These are phyloP conservation scores for Leptura quadrifasciata DNA, from an alignment of 2,888 invertebrate genomes.

Conservation along the genomic window DNA sequence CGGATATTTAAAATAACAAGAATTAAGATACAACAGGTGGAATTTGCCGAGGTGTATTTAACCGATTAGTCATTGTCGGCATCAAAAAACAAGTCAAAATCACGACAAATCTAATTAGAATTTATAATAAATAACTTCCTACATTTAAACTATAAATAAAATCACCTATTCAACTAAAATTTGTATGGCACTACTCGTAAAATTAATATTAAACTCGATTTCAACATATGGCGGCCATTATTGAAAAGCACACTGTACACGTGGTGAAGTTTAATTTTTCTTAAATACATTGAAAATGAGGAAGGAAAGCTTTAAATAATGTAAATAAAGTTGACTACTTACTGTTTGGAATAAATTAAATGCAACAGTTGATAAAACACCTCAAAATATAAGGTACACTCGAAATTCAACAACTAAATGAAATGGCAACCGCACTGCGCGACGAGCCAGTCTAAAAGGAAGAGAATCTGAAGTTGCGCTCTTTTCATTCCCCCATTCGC, in stretches of 20 bases:
- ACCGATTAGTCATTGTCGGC: constrained; percentile 47
- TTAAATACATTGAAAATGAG: constrained; percentile 50
- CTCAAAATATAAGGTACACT: constrained; percentile 66
- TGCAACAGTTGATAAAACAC: constrained; percentile 66
- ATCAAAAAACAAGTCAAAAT: constrained; percentile 38
- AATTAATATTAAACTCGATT: constrained; percentile 45
- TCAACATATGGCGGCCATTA: constrained; percentile 72
- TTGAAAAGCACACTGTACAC: constrained; percentile 67
- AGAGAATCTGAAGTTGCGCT: constrained; percentile 65
- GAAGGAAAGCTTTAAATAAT: constrained; percentile 32
- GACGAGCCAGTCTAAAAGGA: constrained; percentile 73
- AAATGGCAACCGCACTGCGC: constrained; percentile 70
- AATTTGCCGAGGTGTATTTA: constrained; percentile 37
- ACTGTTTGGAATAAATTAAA: constrained; percentile 68
- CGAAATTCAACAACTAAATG: constrained; percentile 66
- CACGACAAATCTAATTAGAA: background rate
- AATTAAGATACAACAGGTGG: constrained; percentile 46
- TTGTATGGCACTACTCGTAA: constrained; percentile 1
- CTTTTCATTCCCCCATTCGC: constrained; percentile 60
- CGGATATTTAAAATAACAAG: constrained; percentile 14
- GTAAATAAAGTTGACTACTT: constrained; percentile 60
- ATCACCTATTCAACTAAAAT: constrained; percentile 2
- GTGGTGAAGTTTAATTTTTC: constrained; percentile 64
- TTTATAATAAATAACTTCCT: constrained; percentile 8
- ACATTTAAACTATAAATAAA: constrained; percentile 27